phyloP scores from a whole-genome alignment of 2,113 vertebrate species.

The Lepus americanus region DNA sequence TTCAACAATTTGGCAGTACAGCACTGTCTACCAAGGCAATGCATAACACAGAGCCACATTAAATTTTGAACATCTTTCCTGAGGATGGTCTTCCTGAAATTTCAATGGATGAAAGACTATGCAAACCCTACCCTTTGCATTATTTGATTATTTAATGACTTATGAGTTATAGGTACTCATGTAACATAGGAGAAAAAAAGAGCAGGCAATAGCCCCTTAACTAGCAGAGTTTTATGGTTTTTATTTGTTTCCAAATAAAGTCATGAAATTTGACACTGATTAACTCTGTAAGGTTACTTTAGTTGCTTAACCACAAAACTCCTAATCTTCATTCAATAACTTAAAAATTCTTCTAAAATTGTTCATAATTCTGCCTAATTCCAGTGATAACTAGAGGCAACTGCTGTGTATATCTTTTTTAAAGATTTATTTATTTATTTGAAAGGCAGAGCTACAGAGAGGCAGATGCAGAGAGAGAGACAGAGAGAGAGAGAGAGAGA shows the following conservation, averaged over 20 bases:
- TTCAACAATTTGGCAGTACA: not conserved
- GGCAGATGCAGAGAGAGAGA: too few species aligned
- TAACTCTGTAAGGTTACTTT: not conserved
- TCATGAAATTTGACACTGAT: not conserved
- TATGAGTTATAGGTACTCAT: not conserved
- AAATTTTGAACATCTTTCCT: not conserved
- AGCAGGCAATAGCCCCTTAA: not conserved
- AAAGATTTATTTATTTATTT: too few species aligned
- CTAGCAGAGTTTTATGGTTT: not conserved
- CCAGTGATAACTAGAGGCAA: conserved; percentile 12
- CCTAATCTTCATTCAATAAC: not conserved
- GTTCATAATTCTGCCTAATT: conserved; percentile 26
- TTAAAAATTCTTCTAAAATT: not conserved
- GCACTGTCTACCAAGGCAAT: not conserved
- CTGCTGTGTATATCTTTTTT: not conserved
- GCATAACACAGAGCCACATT: not conserved
- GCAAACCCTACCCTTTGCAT: not conserved
- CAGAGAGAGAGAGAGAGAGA: too few species aligned
- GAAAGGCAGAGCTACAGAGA: too few species aligned
- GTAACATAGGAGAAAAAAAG: not conserved
- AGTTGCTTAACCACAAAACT: conserved; percentile 9
- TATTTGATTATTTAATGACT: conserved; percentile 10
- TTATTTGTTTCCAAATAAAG: too few species aligned
- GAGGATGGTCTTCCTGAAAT: not conserved
- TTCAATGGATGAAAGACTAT: not conserved